These are phyloP conservation scores for Neoscelio sp. DNA, from an alignment of 2,888 invertebrate genomes.

Conservation along the genomic window DNA sequence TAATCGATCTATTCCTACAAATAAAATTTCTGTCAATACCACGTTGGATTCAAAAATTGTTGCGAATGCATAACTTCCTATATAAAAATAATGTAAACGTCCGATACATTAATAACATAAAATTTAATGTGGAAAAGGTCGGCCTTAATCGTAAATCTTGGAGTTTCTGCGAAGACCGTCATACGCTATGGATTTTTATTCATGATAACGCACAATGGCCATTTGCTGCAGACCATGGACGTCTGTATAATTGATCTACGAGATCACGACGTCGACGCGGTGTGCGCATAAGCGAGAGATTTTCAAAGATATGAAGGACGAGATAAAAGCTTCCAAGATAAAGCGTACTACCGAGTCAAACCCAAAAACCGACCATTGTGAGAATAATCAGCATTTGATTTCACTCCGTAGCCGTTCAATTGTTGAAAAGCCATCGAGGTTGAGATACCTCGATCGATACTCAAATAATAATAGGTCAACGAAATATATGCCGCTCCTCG, in stretches of 20 bases:
- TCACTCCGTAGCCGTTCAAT: neutral
- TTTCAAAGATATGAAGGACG: constrained; percentile 19
- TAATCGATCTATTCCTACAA: too few species aligned
- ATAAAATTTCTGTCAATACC: too few species aligned
- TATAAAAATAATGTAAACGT: neutral
- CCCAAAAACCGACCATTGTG: constrained; percentile 1
- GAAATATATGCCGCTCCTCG: neutral
- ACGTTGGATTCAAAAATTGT: too few species aligned
- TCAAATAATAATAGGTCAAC: neutral
- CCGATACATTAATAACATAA: neutral
- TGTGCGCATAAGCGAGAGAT: constrained; percentile 15
- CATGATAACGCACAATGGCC: constrained; percentile 37
- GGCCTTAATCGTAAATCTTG: constrained; percentile 9
- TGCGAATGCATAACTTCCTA: too few species aligned
- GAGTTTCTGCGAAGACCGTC: constrained; percentile 12
- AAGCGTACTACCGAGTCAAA: neutral
- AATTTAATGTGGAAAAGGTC: neutral
- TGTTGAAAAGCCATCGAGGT: neutral
- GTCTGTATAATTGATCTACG: constrained; percentile 37
- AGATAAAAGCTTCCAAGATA: constrained; percentile 24
- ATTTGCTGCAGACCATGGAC: constrained; percentile 24
- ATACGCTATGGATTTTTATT: constrained; percentile 28
- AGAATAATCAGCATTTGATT: constrained; percentile 7
- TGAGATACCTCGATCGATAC: neutral
- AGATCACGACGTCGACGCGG: constrained; percentile 13